A percentile compares a stretch with the other conserved stretches of the same genome.
Evolutionary conservation across 2,888 invertebrate genomes (phyloP).

Genomic region (Temnothorax unifasciatus): DNA sequence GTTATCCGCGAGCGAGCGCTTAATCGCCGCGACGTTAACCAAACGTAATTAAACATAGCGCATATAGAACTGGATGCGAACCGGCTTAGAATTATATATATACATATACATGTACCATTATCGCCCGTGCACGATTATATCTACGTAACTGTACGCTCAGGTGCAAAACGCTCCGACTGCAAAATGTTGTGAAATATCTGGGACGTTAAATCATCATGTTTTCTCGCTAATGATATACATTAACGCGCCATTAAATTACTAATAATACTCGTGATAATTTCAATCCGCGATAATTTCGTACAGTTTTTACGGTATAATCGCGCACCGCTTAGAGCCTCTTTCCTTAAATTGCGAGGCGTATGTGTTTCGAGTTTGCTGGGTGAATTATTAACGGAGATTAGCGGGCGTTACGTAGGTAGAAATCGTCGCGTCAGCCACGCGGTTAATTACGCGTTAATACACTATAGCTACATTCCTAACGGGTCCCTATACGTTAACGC

Average conservation of each 20-base stretch:
- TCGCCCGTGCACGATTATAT: neutral
- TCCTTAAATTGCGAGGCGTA: neutral
- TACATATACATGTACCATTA: neutral
- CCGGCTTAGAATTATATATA: slow-evolving; percentile 38
- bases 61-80: slow-evolving; percentile 23
- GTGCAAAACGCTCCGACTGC: slow-evolving; percentile 2
- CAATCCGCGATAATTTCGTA: neutral
- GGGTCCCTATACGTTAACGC: neutral
- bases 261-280: slow-evolving; percentile 4
- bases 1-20: slow-evolving; percentile 15
- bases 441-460: slow-evolving; percentile 7
- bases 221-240: neutral
- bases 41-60: slow-evolving; percentile 33
- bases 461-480: slow-evolving; percentile 6
- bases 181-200: neutral
- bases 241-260: slow-evolving; percentile 19
- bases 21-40: slow-evolving; percentile 42
- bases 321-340: neutral
- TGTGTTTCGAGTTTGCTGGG: neutral
- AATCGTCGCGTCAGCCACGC: neutral
- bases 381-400: slow-evolving; percentile 25
- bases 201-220: neutral
- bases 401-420: neutral
- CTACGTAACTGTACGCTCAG: neutral
- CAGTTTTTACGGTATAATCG: neutral